These are phyloP conservation scores for Bostrychus sinensis DNA, from an alignment of 2,113 vertebrate species.

Conservation along the genomic window DNA sequence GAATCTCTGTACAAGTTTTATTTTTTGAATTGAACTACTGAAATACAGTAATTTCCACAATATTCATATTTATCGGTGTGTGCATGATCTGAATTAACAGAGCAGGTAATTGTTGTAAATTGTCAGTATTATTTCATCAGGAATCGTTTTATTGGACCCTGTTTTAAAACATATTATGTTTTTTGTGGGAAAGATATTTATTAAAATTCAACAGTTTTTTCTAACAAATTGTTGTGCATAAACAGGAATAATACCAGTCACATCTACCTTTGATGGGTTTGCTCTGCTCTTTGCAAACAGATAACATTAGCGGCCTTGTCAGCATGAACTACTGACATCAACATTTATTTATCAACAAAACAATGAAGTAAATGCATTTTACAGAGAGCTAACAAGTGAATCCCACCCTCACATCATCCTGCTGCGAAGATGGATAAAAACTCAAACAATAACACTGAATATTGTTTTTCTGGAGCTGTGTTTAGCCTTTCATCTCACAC, in stretches of 20 bases:
- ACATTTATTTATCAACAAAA: not conserved
- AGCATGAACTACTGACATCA: conserved; percentile 6
- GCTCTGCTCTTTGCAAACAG: conserved; percentile 2
- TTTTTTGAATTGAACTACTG: not conserved
- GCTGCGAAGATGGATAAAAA: conserved; percentile 8
- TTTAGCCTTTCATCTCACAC: not conserved
- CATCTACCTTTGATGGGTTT: conserved; percentile 15
- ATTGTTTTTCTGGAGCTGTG: conserved; percentile 5
- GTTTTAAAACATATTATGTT: not conserved
- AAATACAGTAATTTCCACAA: not conserved
- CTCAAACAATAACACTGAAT: conserved; percentile 1
- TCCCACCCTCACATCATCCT: not conserved
- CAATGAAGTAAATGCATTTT: not conserved
- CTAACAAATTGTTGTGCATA: conserved; percentile 5
- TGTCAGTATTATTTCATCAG: conserved; percentile 2
- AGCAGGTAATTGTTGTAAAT: not conserved
- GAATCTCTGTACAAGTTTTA: too few relatives aligned
- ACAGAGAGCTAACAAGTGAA: not conserved
- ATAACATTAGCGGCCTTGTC: not conserved
- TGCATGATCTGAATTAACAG: not conserved
- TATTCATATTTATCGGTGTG: not conserved
- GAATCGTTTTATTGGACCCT: not conserved
- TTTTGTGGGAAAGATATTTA: conserved; percentile 11
- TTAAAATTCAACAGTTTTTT: conserved; percentile 6
- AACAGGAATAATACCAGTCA: not conserved